Percentiles rank a stretch among this genome's conserved stretches.
phyloP scores from a whole-genome alignment of 2,797 vertebrate species.

The Neoniphon sammara region DNA sequence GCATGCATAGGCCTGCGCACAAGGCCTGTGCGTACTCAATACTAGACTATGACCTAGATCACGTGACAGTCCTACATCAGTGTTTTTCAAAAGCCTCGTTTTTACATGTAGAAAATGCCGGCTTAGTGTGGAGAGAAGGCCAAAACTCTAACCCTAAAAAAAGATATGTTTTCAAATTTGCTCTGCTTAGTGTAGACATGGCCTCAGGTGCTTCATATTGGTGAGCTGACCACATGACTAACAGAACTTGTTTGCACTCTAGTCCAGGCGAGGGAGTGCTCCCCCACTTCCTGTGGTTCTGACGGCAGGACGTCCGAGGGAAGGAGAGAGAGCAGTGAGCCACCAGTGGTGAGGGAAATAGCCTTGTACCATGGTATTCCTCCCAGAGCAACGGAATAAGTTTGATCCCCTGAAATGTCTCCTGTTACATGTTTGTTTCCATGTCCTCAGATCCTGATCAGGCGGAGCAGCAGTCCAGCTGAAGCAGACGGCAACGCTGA shows the following conservation, averaged over 20 bases:
- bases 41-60: too few relatives aligned
- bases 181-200: too few relatives aligned
- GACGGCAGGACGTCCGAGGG: slow-evolving; percentile 84
- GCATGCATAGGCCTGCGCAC: too few relatives aligned
- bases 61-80: too few relatives aligned
- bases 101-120: too few relatives aligned
- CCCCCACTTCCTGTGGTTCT: slow-evolving; percentile 82
- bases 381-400: not conserved
- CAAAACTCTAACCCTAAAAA: too few relatives aligned
- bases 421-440: slow-evolving; percentile 2
- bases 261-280: slow-evolving; percentile 88
- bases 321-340: slow-evolving; percentile 83
- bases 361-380: not conserved
- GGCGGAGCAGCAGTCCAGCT: slow-evolving; percentile 87
- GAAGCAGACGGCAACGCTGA: slow-evolving; percentile 88
- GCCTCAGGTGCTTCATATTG: not conserved
- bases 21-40: too few relatives aligned
- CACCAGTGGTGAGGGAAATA: slow-evolving; percentile 85
- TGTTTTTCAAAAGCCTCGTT: too few relatives aligned
- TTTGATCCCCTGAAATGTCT: not conserved
- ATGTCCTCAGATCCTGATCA: slow-evolving; percentile 82
- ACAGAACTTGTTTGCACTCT: slow-evolving; percentile 30
- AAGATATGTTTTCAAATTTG: too few relatives aligned
- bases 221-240: not conserved
- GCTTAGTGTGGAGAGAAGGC: too few relatives aligned